Conservation (phyloP, 2,888 invertebrate species). For the Nymphalis c-album region DNA sequence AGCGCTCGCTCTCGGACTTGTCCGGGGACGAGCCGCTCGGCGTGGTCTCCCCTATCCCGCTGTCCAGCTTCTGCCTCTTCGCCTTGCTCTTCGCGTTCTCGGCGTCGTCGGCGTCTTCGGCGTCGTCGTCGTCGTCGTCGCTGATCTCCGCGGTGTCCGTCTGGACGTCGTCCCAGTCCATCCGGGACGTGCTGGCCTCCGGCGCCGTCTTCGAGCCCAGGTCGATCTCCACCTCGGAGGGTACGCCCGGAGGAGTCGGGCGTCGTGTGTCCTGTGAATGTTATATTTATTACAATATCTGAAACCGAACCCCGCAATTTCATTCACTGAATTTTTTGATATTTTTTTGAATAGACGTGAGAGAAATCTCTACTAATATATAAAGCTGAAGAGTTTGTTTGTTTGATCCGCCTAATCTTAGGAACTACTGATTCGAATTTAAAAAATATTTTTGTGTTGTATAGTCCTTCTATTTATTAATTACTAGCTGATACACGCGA, state of each 20-base stretch:
- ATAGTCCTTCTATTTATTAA: too few relatives aligned
- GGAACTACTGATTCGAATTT: too few relatives aligned
- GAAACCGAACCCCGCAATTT: not conserved
- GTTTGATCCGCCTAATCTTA: too few relatives aligned
- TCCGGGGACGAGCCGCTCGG: slow-evolving; percentile 52
- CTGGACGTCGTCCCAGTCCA: slow-evolving; percentile 36
- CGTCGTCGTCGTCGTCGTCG: slow-evolving; percentile 35
- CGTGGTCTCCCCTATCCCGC: slow-evolving; percentile 79
- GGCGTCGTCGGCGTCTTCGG: slow-evolving; percentile 33
- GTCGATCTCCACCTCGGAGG: slow-evolving; percentile 39
- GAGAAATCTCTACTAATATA: too few relatives aligned
- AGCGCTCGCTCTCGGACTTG: slow-evolving; percentile 27
- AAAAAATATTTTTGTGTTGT: too few relatives aligned
- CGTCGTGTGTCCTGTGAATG: slow-evolving; percentile 16
- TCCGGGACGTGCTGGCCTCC: slow-evolving; percentile 20
- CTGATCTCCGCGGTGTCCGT: slow-evolving; percentile 27
- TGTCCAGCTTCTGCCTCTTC: slow-evolving; percentile 82
- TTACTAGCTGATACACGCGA: too few relatives aligned
- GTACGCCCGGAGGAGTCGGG: slow-evolving; percentile 26
- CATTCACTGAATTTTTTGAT: too few relatives aligned
- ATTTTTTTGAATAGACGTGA: too few relatives aligned
- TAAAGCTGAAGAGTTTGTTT: too few relatives aligned
- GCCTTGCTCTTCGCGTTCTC: slow-evolving; percentile 40
- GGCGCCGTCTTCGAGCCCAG: slow-evolving; percentile 21
- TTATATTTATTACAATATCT: not conserved